Base-by-base conservation (phyloP, 2,888 invertebrate genomes). In the Tricholauxania praeusta region DNA sequence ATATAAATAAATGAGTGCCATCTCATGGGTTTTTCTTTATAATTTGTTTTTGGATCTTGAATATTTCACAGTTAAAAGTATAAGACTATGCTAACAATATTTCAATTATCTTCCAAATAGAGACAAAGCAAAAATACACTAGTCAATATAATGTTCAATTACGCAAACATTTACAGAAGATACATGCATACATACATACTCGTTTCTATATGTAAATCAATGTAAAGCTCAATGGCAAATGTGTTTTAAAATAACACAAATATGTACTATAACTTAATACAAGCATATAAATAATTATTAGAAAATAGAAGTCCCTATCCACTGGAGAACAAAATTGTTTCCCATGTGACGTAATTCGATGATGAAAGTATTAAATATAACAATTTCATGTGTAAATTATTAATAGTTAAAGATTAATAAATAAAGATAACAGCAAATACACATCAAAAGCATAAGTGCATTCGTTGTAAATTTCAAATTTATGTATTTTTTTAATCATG, bases 101-200 rank as follows among this genome's bases (percentile, higher is more conserved):
- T 10, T 39, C 39, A 39, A 39, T 39, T 1, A 39, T 39, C 39
- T 39, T 39, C 39, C 39, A 39, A 39, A 39, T 39, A 39, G 39
- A 39, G 39, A 39, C 39, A 39, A 39, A 51, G 51, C 49, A 65
- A 32, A 32, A 17, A 53, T 53, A 53, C 52, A 51, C 69, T 69
- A 69, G 71, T 71, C 71, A 64, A 71, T 64, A 63, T 71, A 63
- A 28, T 15, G 48, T 64, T 71, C 71, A 71, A 71, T 64, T 71
- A 71, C 22, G 39, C 28, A 51, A 57, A 68, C 19, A 55, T 55
- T 47, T 62, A 62, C 14, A 17, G n/a, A 49, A 19, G 17, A 19
- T 62, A 22, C 17, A 63, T 39, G 14, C 22, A 51, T 65, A 49
- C 39, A 57, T 68, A 69, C n/a, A 53, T 14, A 47, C 55, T 57